phyloP scores from a whole-genome alignment of 2,113 vertebrate species.

The Diphyllodes magnificus region DNA sequence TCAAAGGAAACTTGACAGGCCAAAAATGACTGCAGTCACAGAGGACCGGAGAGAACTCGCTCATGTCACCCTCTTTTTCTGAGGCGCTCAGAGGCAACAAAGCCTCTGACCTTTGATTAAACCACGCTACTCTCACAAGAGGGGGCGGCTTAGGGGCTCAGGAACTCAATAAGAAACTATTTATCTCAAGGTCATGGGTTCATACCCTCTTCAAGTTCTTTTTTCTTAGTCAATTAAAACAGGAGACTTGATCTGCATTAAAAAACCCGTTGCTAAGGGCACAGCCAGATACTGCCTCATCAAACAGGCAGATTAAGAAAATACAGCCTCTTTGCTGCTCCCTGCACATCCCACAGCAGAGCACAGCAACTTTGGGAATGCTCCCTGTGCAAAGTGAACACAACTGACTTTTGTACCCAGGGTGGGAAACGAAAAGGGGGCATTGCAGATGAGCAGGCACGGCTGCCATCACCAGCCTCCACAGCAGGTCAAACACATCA shows the following conservation, averaged over 20 bases:
- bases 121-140: not conserved
- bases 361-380: not conserved
- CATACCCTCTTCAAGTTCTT: constrained; percentile 19
- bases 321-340: not conserved
- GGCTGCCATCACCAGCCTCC: not conserved
- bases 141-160: not conserved
- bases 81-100: not conserved
- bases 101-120: constrained; percentile 49
- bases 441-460: accelerated
- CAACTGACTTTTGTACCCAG: accelerated
- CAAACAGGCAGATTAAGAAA: not conserved
- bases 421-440: not conserved
- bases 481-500: not conserved
- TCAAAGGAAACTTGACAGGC: constrained; percentile 17
- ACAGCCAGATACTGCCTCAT: not conserved
- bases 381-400: not conserved
- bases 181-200: constrained; percentile 45
- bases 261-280: not conserved
- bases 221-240: constrained; percentile 37
- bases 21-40: not conserved
- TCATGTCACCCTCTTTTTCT: not conserved
- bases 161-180: constrained; percentile 25
- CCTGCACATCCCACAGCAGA: not conserved
- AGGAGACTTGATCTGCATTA: not conserved
- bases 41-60: not conserved